Base-by-base conservation (phyloP, 2,888 invertebrate species). In the Nipponacmea schrenckii region DNA sequence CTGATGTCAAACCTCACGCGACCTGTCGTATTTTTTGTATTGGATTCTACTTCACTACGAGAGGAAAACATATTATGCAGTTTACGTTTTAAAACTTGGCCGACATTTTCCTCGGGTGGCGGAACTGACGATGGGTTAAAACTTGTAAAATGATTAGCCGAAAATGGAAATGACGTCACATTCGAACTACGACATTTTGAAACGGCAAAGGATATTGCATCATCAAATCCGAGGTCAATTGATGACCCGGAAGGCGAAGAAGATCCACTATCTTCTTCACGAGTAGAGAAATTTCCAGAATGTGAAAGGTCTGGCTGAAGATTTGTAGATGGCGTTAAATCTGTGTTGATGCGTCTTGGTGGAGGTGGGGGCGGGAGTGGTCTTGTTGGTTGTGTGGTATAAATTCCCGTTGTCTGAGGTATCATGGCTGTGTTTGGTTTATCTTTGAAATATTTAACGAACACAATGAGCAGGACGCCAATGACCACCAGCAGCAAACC, bases 1-100 rank as follows among this genome's bases (percentile, higher is more conserved):
- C 70, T 45, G 56, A 74, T 74, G 62, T 71, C 68, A 31, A 74
- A 74, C 31, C 71, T 44, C 7, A 74, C 74, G 1, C 69, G 50
- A 39, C 39, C 39, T 17, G 66, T 63, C 5, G 66, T 62, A 27
- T 56, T 70, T 66, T 64, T 74, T 62, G 62, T 64, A 24, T 67
- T 67, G 1, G 56, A 56, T 56, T 56, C 20, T 12, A 2, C 56
- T 56, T 20, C 20, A 12, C 24, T 14, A 44, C 56, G 15, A 24
- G 67, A 67, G 44, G 48, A 67, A 56, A 69, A 70, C 26, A 70
- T 39, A n/a, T 67, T 56, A 62, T 63, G 66, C n/a, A 73, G 66
- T 56, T 56, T 56, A 7, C 73, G 66, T 46, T 63, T 62, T 44
- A 67, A 66, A 62, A 73, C 63, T 27, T 62, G 64, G 2, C 50